Evolutionary conservation across 2,113 vertebrate genomes (phyloP), one percentile per base, ranked within the genome.

Genomic region (Martes martes): DNA sequence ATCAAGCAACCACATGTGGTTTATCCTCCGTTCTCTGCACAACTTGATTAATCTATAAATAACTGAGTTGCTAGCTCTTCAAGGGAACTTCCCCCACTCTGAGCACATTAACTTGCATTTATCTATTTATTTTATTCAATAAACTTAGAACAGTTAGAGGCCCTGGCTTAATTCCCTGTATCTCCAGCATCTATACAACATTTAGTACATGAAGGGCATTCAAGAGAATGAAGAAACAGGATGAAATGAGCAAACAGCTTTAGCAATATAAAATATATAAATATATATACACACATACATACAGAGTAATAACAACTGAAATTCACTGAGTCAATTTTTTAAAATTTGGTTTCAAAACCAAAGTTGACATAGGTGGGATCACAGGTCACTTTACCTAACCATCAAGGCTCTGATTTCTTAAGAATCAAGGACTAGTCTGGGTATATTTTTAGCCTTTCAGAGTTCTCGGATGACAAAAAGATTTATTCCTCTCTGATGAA

Each of bases 1-100:
- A 97, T 95, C 80, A 97, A 97, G 87, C 74, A 95, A 97, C 59
- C 96, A 97, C 91, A 96, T 74, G 14, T 15, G 69, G 39, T 87
- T 97, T 97, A 94, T 36, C 80, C 26, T 84, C 39, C 24, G 63
- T 36, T 95, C 21, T 83, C 45, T 33, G 36, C 36, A 13, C 15
- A 80, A 11, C 39, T 93, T 69, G 42, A 87, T 82, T 65, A 76
- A 61, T n/a, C 69, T 92, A 61, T 57, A 86, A 39, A 36, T 18
- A 88, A 88, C 45, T 80, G n/a, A 96, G 73, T 19, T 87, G 8
- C 90, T 45, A 47, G 23, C 74, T 87, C 84, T 90, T 92, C 39
- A 80, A 86, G 57, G 42, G 88, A 80, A 33, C 31, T 4, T 15
- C 13, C 47, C 26, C 39, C 26, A 36, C 6, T 59, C 33, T 76